Base-by-base conservation (phyloP, 2,888 invertebrate species). In the Synanthedon tipuliformis region DNA sequence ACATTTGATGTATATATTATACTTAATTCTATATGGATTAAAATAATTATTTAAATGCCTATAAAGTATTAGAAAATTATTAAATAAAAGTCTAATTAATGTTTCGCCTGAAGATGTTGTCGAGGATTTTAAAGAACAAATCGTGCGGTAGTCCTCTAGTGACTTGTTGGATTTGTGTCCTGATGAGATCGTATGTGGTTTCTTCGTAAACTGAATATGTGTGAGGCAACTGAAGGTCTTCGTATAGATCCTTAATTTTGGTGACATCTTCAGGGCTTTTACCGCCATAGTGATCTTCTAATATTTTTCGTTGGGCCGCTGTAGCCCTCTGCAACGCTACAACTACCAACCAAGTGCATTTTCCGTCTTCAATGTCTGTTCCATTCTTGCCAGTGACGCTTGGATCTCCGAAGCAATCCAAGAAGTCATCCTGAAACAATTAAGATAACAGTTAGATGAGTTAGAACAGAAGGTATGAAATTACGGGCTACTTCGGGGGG, bases 311-410 rank as follows among this genome's bases (percentile, higher is more conserved):
- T 69, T 96, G 95, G 4, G 89, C 83, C 0, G 91, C 88, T 50
- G 89, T 90, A 1, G 93, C 94, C 53, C 93, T 89, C 75, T 96
- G 94, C 57, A 97, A 84, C 10, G 97, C 97, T 1, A 95, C 93
- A 1, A 97, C 95, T 1, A 95, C 92, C 40, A 98, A 84, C 99
- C 99, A 99, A 0, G 96, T 92, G 80, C 98, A 99, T 83, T 98
- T 99, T 40, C 97, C 97, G 63, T 98, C 97, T 80, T 94, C 91
- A 62, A 99, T 98, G 72, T 99, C 98, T 0, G 93, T 94, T 40
- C 97, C 95, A 45, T 90, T 86, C 86, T 98, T 99, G 7, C 98
- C 99, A 0, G 93, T 97, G 2, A 94, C 89, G 8, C 90, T 87
- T 13, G 94, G 91, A 73, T 97, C 92, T 0, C 97, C 98, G 75